These are phyloP conservation scores for Isaurus tuberculatus DNA, from an alignment of 92 coral and sea anemone genomes.

Conservation along the genomic window DNA sequence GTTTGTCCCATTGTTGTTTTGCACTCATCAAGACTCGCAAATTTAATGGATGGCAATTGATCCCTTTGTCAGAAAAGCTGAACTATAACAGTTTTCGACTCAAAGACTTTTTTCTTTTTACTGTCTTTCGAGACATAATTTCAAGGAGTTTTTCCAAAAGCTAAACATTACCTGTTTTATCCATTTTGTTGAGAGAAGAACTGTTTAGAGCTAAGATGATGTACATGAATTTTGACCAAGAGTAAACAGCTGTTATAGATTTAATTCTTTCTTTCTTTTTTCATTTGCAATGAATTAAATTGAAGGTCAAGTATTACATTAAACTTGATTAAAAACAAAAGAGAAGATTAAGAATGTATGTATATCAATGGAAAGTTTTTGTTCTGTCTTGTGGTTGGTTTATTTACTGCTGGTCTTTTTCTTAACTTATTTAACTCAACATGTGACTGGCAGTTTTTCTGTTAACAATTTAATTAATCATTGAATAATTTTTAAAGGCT, in stretches of 20 bases:
- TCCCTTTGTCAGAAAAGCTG: too few species aligned
- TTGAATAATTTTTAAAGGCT: too few species aligned
- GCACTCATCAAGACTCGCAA: too few species aligned
- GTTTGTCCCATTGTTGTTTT: too few species aligned
- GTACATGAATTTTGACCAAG: too few species aligned
- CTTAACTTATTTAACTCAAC: background rate
- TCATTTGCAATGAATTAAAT: background rate
- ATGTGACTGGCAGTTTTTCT: background rate
- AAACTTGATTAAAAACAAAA: background rate
- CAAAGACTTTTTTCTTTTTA: too few species aligned
- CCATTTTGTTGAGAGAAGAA: too few species aligned
- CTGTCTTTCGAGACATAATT: too few species aligned
- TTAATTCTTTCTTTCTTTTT: background rate
- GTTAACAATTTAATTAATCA: background rate
- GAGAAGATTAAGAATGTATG: background rate
- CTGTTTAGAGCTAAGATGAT: too few species aligned
- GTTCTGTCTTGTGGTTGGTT: background rate
- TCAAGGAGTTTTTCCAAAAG: too few species aligned
- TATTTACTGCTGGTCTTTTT: constrained; percentile 13
- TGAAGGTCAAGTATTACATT: background rate
- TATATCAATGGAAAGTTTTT: background rate
- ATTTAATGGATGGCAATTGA: too few species aligned
- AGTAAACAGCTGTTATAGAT: background rate
- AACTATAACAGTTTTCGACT: too few species aligned
- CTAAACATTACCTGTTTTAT: background rate